Conservation (phyloP, 2,113 vertebrate genomes). For the Drymodes brunneopygia region DNA sequence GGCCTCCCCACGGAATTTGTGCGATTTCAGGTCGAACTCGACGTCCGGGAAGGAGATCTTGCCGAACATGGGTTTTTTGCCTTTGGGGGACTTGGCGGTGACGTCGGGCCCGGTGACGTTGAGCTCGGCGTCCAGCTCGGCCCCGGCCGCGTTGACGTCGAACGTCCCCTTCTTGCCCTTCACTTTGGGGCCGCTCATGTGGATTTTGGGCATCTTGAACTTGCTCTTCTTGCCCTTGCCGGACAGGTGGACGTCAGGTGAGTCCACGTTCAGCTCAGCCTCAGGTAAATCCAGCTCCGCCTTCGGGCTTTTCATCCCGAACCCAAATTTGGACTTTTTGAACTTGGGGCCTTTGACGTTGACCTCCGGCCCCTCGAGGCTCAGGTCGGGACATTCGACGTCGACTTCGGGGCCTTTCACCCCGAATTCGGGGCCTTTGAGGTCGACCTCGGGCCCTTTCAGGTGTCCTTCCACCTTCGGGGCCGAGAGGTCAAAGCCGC, state of each 20-base stretch:
- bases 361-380: conserved; percentile 21
- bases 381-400: conserved; percentile 58
- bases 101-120: conserved; percentile 38
- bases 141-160: conserved; percentile 66
- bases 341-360: conserved; percentile 72
- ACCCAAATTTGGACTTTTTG: conserved; percentile 77
- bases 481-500: conserved; percentile 33
- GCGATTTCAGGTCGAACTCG: conserved; percentile 90
- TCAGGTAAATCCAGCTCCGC: conserved; percentile 65
- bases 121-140: conserved; percentile 65
- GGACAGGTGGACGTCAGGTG: conserved; percentile 68
- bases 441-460: conserved; percentile 50
- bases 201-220: conserved; percentile 87
- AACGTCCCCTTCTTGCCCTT: conserved; percentile 80
- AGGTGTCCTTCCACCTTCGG: conserved; percentile 56
- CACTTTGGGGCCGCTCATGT: conserved; percentile 80
- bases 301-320: conserved; percentile 75
- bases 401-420: conserved; percentile 57
- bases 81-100: conserved; percentile 73
- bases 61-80: conserved; percentile 86
- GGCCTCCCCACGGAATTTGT: conserved; percentile 76
- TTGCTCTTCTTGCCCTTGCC: conserved; percentile 87
- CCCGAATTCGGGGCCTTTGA: conserved; percentile 58
- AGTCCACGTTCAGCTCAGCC: conserved; percentile 72
- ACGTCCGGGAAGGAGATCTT: conserved; percentile 91